Percentiles rank a stretch among this genome's conserved stretches.
These are phyloP conservation scores for Rhynchomys soricoides DNA, from an alignment of 2,113 vertebrate genomes.

Conservation along the genomic window DNA sequence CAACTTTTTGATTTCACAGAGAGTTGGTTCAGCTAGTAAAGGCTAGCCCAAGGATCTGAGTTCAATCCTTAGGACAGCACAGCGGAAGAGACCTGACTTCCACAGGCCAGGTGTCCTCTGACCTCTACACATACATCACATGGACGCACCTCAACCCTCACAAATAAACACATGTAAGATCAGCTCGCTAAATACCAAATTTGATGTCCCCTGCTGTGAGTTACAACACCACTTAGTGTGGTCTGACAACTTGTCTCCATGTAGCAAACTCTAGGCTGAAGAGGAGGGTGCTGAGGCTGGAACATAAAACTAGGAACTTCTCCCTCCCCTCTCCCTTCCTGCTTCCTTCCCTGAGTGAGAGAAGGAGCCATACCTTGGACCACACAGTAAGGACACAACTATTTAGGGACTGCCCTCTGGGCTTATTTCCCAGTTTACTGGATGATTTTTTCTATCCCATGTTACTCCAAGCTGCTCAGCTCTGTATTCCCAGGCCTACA, in stretches of 20 bases:
- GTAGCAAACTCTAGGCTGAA: background rate
- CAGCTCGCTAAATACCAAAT: background rate
- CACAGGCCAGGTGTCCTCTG: background rate
- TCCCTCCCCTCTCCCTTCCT: background rate
- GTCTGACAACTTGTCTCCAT: background rate
- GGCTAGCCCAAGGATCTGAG: background rate
- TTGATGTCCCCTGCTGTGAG: background rate
- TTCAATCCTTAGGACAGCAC: background rate
- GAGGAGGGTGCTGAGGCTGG: background rate
- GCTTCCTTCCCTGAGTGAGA: no score
- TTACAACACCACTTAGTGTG: background rate
- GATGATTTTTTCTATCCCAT: rapidly evolving
- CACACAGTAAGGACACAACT: background rate
- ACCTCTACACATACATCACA: background rate
- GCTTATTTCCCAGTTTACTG: background rate
- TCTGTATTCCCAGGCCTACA: no score
- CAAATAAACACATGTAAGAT: background rate
- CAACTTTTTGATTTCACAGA: background rate
- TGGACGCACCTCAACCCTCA: background rate
- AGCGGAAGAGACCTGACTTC: background rate
- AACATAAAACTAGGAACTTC: rapidly evolving
- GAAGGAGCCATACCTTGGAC: no score
- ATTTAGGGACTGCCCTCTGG: no score
- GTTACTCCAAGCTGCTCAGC: rapidly evolving
- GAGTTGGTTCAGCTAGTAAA: background rate